These are phyloP conservation scores for Ophioninae sp. DNA, from an alignment of 2,888 invertebrate genomes.

Conservation along the genomic window DNA sequence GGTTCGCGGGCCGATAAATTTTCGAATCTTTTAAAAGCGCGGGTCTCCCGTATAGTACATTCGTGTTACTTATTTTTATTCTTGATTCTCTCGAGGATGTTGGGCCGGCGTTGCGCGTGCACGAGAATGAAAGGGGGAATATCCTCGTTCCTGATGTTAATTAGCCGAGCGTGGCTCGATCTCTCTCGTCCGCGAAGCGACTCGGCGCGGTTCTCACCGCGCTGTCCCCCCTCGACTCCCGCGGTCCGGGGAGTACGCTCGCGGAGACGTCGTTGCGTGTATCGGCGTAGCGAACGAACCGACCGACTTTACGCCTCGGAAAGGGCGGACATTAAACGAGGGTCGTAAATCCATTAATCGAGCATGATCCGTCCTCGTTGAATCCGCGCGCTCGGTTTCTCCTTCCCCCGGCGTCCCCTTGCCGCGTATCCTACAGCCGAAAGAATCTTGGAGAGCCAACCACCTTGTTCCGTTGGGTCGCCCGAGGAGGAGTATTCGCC, in stretches of 20 bases:
- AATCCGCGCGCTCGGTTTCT: conserved; percentile 53
- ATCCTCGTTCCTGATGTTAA: conserved; percentile 61
- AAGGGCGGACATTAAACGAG: conserved; percentile 45
- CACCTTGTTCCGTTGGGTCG: neutral
- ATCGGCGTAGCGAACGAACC: conserved; percentile 17
- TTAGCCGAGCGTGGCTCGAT: conserved; percentile 65
- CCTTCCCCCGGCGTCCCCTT: neutral
- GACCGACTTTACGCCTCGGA: conserved; percentile 31
- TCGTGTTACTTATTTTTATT: neutral
- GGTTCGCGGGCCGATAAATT: no score
- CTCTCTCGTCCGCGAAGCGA: no score
- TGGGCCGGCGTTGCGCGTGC: neutral
- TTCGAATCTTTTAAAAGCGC: neutral
- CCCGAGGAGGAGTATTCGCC: no score
- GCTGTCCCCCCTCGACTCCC: conserved; percentile 5
- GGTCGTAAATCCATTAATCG: conserved; percentile 67
- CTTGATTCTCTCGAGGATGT: neutral
- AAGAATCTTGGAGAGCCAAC: neutral
- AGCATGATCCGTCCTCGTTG: conserved; percentile 62
- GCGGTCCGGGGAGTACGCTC: neutral
- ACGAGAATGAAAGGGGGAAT: conserved; percentile 4
- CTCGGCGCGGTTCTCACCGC: no score
- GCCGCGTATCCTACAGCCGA: neutral
- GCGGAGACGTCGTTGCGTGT: conserved; percentile 23
- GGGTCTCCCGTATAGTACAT: no score